These are phyloP conservation scores for Digitonthophagus gazella DNA, from an alignment of 2,888 invertebrate genomes.

Conservation along the genomic window DNA sequence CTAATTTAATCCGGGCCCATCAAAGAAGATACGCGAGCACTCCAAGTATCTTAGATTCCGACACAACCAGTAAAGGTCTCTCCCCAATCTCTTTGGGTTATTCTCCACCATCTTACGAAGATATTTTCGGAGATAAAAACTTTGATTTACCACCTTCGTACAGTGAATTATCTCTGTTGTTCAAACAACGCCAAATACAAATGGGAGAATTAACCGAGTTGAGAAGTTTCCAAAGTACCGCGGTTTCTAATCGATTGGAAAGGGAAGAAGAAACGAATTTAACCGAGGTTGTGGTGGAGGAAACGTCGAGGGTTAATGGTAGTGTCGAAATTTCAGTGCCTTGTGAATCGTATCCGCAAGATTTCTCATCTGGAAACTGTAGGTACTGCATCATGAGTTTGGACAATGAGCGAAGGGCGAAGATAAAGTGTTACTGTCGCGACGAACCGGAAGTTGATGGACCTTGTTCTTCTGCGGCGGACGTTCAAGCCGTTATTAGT, in stretches of 20 bases:
- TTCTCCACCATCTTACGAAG: conserved; percentile 57
- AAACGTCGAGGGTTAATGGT: neutral
- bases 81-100: conserved; percentile 52
- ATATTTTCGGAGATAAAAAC: conserved; percentile 50
- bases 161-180: conserved; percentile 39
- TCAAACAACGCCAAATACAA: conserved; percentile 22
- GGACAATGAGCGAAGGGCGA: conserved; percentile 18
- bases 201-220: conserved; percentile 19
- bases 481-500: neutral
- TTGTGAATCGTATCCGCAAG: conserved; percentile 4
- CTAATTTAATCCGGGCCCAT: conserved; percentile 53
- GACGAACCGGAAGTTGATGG: conserved; percentile 1
- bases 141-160: conserved; percentile 48
- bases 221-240: conserved; percentile 18
- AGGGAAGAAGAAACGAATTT: conserved; percentile 14
- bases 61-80: conserved; percentile 56
- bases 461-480: neutral
- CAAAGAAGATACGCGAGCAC: conserved; percentile 47
- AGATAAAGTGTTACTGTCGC: conserved; percentile 23
- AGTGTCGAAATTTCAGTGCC: conserved; percentile 15
- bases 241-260: neutral
- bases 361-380: conserved; percentile 19
- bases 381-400: conserved; percentile 24
- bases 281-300: conserved; percentile 6
- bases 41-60: conserved; percentile 53